A percentile compares a stretch with the other conserved stretches of the same genome.
These are phyloP conservation scores for Rhyacophila evoluta DNA, from an alignment of 2,888 invertebrate genomes.

Conservation along the genomic window DNA sequence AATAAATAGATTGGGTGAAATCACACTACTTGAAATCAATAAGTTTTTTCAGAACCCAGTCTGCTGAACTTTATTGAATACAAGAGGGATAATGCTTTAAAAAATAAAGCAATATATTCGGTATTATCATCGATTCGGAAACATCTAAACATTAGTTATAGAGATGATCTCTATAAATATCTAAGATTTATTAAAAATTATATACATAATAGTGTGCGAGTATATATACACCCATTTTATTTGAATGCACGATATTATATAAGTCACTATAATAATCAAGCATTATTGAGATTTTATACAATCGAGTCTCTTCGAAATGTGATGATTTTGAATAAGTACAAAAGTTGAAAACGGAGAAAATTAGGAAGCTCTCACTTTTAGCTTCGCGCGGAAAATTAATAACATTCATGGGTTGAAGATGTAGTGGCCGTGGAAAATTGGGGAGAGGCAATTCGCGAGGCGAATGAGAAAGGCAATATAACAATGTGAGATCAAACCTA, in stretches of 20 bases:
- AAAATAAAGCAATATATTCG: too few relatives aligned
- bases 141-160: too few relatives aligned
- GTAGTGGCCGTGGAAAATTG: slow-evolving; percentile 1
- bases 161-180: too few relatives aligned
- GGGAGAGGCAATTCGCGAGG: neutral
- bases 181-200: too few relatives aligned
- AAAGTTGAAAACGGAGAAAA: neutral
- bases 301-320: neutral
- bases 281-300: neutral
- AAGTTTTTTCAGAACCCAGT: neutral
- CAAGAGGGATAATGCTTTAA: too few relatives aligned
- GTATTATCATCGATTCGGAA: too few relatives aligned
- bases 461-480: neutral
- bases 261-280: too few relatives aligned
- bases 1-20: neutral
- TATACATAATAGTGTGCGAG: too few relatives aligned
- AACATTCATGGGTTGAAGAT: slow-evolving; percentile 18
- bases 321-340: neutral
- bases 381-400: neutral
- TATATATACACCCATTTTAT: too few relatives aligned
- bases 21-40: neutral
- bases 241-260: too few relatives aligned
- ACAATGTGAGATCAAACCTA: too few relatives aligned
- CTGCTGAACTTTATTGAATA: too few relatives aligned
- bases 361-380: neutral